A percentile compares a stretch with the other conserved stretches of the same genome.
phyloP scores from a whole-genome alignment of 2,113 vertebrate genomes.

The Pedetes capensis region DNA sequence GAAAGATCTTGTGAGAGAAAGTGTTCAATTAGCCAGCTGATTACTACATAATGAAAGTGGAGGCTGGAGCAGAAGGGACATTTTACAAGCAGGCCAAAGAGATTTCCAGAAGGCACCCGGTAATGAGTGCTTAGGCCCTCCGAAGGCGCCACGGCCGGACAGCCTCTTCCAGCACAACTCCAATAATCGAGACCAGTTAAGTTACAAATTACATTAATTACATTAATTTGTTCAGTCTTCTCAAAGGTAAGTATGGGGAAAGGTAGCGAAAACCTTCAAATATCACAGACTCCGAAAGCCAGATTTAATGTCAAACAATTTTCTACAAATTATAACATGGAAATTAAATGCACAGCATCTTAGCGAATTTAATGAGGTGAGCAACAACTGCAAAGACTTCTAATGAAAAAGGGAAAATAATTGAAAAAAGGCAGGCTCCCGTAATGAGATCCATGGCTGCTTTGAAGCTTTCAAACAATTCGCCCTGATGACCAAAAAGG shows the following conservation, averaged over 20 bases:
- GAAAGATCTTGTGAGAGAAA: constrained; percentile 42
- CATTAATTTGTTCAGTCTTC: neutral
- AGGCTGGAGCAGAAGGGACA: neutral
- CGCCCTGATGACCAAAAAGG: constrained; percentile 45
- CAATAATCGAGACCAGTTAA: neutral
- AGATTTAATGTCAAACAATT: constrained; percentile 51
- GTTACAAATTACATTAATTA: constrained; percentile 13
- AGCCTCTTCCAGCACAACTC: neutral
- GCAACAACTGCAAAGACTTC: constrained; percentile 52
- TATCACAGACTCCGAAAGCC: neutral
- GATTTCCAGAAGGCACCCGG: neutral
- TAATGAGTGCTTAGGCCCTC: neutral
- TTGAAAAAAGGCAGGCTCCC: constrained; percentile 50
- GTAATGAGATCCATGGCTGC: constrained; percentile 54
- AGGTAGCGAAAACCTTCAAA: neutral
- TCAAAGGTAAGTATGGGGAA: neutral
- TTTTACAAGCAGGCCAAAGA: constrained; percentile 20
- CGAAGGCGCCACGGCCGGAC: neutral
- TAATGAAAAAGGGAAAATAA: constrained; percentile 78
- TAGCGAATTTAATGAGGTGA: constrained; percentile 66
- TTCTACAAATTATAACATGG: constrained; percentile 54
- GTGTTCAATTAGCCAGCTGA: constrained; percentile 50
- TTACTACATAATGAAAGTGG: neutral
- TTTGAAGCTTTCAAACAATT: constrained; percentile 65
- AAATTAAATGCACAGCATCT: constrained; percentile 57